Conservation (phyloP, 1,140 invertebrate species). For the Drosophila auraria region DNA sequence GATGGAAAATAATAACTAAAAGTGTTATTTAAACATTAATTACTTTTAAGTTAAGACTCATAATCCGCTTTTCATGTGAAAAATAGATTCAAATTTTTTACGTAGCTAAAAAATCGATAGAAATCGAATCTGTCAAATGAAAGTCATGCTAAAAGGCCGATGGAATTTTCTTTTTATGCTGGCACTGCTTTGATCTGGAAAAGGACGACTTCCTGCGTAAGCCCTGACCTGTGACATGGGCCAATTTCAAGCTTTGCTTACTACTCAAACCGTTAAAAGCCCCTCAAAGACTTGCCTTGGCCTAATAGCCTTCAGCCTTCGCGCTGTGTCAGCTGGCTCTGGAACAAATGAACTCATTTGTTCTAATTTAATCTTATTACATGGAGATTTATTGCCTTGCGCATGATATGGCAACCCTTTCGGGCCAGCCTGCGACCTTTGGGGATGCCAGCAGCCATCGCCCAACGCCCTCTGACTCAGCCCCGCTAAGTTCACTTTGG, state of each 20-base stretch:
- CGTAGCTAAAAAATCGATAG: not conserved
- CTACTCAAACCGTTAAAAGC: constrained; percentile 17
- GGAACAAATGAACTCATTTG: constrained; percentile 80
- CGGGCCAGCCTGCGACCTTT: constrained; percentile 11
- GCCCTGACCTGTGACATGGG: constrained; percentile 30
- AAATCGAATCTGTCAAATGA: constrained; percentile 11
- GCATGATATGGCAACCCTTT: constrained; percentile 72
- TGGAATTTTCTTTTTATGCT: constrained; percentile 1
- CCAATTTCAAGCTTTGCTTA: constrained; percentile 26
- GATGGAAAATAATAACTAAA: not conserved
- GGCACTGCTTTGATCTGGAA: not conserved
- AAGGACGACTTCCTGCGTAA: not conserved
- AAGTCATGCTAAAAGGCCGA: not conserved
- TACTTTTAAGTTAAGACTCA: too few species aligned
- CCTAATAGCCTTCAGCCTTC: constrained; percentile 30
- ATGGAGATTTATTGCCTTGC: constrained; percentile 73
- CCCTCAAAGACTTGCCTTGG: constrained; percentile 9
- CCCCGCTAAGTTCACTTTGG: constrained; percentile 12
- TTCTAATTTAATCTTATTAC: constrained; percentile 81
- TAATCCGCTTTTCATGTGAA: not conserved
- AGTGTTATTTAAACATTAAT: not conserved
- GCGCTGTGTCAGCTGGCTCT: constrained; percentile 40
- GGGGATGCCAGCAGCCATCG: not conserved
- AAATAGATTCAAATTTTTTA: not conserved
- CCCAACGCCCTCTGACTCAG: constrained; percentile 18